Evolutionary conservation across 2,888 invertebrate genomes (phyloP).

Genomic region (Nomada ruficornis): DNA sequence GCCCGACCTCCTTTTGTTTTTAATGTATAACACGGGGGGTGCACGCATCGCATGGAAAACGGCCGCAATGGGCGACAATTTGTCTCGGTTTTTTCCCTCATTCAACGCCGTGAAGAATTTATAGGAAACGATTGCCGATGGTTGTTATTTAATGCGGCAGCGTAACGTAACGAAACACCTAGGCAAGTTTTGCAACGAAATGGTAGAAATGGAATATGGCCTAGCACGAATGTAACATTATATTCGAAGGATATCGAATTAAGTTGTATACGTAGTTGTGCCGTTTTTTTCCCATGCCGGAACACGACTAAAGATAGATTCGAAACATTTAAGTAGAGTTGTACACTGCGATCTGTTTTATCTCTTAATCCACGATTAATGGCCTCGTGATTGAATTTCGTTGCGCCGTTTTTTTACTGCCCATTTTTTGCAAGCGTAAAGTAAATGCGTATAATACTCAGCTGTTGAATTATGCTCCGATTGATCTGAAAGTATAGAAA

Average conservation of each 20-base stretch:
- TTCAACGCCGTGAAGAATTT: slow-evolving; percentile 31
- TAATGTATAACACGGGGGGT: background rate
- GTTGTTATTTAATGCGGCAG: slow-evolving; percentile 46
- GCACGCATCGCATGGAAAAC: background rate
- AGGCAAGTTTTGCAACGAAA: slow-evolving; percentile 72
- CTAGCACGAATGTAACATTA: slow-evolving; percentile 67
- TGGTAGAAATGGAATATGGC: slow-evolving; percentile 73
- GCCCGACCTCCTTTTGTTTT: background rate
- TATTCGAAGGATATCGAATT: slow-evolving; percentile 71
- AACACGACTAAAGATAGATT: slow-evolving; percentile 62
- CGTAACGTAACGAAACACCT: slow-evolving; percentile 69
- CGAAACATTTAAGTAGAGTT: slow-evolving; percentile 46
- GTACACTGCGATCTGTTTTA: slow-evolving; percentile 24
- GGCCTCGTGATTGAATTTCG: slow-evolving; percentile 13
- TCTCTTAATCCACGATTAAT: slow-evolving; percentile 51
- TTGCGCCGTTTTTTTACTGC: background rate
- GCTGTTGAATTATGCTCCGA: background rate
- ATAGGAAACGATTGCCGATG: slow-evolving; percentile 52
- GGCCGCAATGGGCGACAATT: background rate
- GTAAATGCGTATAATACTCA: background rate
- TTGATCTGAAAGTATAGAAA: background rate
- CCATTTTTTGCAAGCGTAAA: background rate
- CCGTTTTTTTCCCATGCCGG: slow-evolving; percentile 22
- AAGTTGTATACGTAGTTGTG: slow-evolving; percentile 64
- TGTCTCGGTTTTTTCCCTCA: background rate